These are phyloP conservation scores for Sula dactylatra DNA, from an alignment of 2,113 vertebrate species.

Conservation along the genomic window DNA sequence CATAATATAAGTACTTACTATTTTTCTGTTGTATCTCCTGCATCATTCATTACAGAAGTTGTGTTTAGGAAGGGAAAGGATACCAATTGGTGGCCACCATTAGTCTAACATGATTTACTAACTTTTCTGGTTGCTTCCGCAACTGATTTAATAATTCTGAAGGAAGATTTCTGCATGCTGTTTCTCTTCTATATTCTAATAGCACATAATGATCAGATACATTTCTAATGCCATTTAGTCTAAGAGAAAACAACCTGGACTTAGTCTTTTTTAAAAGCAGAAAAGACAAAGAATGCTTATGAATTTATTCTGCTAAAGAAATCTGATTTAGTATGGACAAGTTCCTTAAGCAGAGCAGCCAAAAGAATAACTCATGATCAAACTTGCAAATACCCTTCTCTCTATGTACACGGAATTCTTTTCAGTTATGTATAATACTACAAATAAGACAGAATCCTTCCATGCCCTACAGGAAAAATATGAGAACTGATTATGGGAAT, in stretches of 20 bases:
- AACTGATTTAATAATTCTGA: background rate
- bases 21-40: background rate
- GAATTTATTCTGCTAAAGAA: background rate
- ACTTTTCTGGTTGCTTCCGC: background rate
- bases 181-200: background rate
- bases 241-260: background rate
- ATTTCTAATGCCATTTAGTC: background rate
- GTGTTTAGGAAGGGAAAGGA: background rate
- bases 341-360: background rate
- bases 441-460: background rate
- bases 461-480: background rate
- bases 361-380: background rate
- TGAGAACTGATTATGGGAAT: background rate
- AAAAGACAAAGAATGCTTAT: background rate
- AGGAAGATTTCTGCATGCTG: background rate
- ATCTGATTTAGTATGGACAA: accelerated
- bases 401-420: background rate
- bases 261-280: background rate
- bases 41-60: background rate
- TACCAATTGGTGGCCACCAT: background rate
- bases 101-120: background rate
- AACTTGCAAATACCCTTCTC: background rate
- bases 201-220: background rate
- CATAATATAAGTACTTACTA: background rate
- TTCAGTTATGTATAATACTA: background rate